A percentile compares a stretch with the other conserved stretches of the same genome.
Conservation (phyloP, 2,888 invertebrate species). For the Ariolimax columbianus region DNA sequence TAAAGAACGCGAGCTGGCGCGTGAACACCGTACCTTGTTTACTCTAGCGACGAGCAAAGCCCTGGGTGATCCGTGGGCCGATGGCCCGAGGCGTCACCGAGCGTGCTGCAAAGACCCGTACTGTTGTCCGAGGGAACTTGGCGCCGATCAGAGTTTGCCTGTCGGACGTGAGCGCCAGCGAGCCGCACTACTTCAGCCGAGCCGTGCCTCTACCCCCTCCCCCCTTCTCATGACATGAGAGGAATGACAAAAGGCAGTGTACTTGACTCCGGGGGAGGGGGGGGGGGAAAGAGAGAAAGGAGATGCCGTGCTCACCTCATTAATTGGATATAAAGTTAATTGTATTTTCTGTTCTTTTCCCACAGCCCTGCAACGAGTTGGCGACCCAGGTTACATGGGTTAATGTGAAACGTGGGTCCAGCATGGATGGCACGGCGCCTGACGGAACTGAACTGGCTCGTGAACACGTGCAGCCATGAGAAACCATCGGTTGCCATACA, state of each 20-base stretch:
- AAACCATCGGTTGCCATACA: too few species aligned
- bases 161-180: constrained; percentile 39
- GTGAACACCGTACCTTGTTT: constrained; percentile 48
- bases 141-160: constrained; percentile 47
- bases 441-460: too few species aligned
- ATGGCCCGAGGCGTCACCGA: constrained; percentile 49
- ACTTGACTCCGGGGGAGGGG: not conserved
- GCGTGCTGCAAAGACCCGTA: constrained; percentile 25
- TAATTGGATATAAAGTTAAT: not conserved
- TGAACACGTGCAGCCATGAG: too few species aligned
- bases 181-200: constrained; percentile 12
- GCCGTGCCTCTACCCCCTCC: constrained; percentile 15
- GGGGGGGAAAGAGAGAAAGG: not conserved
- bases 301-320: not conserved
- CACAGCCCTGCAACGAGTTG: too few species aligned
- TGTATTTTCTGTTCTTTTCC: too few species aligned
- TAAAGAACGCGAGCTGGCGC: constrained; percentile 46
- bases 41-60: constrained; percentile 48
- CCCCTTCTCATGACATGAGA: constrained; percentile 20
- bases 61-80: constrained; percentile 37
- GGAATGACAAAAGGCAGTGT: too few species aligned
- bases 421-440: too few species aligned
- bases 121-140: constrained; percentile 48
- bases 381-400: too few species aligned
- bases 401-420: too few species aligned